A percentile compares a stretch with the other conserved stretches of the same genome.
Conservation (phyloP, 2,888 invertebrate genomes). For the Ichneumon xanthorius region DNA sequence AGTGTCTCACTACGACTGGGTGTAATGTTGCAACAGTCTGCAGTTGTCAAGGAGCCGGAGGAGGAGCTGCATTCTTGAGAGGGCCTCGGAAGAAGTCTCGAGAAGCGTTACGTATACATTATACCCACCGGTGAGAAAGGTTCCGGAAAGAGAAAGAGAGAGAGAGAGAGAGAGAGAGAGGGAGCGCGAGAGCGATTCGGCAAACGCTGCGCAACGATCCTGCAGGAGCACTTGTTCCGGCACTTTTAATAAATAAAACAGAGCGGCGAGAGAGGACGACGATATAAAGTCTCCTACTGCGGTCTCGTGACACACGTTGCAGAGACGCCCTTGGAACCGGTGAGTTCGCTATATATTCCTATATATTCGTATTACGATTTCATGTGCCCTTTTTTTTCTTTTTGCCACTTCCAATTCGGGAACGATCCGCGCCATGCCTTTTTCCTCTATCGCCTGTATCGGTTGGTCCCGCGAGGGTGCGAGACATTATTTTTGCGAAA, state of each 20-base stretch:
- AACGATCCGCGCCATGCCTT: conserved; percentile 30
- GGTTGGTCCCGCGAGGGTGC: conserved; percentile 59
- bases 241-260: conserved; percentile 64
- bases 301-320: conserved; percentile 18
- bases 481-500: conserved; percentile 74
- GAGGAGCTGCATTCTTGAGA: conserved; percentile 57
- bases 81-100: conserved; percentile 55
- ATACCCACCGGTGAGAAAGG: background rate
- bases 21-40: conserved; percentile 51
- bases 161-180: background rate
- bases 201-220: conserved; percentile 41
- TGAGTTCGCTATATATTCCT: background rate
- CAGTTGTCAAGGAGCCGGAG: conserved; percentile 30
- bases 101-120: conserved; percentile 31
- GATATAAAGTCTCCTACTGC: conserved; percentile 21
- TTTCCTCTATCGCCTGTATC: conserved; percentile 32
- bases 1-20: conserved; percentile 43
- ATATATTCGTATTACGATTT: conserved; percentile 48
- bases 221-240: conserved; percentile 46
- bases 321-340: background rate
- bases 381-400: conserved; percentile 21
- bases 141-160: too few relatives aligned
- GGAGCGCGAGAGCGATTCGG: conserved; percentile 26
- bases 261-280: conserved; percentile 31
- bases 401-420: conserved; percentile 51